These are phyloP conservation scores for Puntigrus tetrazona DNA, from an alignment of 2,113 vertebrate genomes.

Conservation along the genomic window DNA sequence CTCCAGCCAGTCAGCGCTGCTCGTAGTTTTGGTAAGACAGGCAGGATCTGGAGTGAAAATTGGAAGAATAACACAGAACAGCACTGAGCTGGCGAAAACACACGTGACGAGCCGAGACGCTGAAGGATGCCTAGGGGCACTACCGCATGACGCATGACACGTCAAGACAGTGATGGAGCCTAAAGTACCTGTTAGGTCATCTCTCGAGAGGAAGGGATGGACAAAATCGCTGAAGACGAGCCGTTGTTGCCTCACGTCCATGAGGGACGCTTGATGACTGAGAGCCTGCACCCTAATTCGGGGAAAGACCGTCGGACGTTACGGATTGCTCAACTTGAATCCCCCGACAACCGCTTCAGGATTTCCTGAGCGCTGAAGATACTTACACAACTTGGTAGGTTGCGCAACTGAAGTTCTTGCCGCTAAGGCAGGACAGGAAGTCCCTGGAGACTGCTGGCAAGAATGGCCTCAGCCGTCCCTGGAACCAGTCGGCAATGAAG, in stretches of 20 bases:
- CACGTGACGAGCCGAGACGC: neutral
- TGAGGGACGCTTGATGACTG: slow-evolving; percentile 40
- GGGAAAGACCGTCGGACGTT: neutral
- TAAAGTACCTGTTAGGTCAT: slow-evolving; percentile 54
- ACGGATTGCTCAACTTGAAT: neutral
- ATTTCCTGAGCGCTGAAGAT: neutral
- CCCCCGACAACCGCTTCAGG: neutral
- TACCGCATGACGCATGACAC: no score
- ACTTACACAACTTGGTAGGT: slow-evolving; percentile 65
- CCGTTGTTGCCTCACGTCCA: slow-evolving; percentile 42
- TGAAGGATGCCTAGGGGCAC: neutral
- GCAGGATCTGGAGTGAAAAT: slow-evolving; percentile 54
- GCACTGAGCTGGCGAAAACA: neutral
- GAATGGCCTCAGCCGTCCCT: slow-evolving; percentile 52
- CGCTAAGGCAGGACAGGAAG: slow-evolving; percentile 59
- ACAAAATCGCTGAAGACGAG: slow-evolving; percentile 59
- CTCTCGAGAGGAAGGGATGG: slow-evolving; percentile 60
- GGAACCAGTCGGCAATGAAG: slow-evolving; percentile 60
- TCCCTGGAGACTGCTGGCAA: slow-evolving; percentile 52
- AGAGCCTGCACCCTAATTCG: slow-evolving; percentile 57
- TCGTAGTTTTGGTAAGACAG: slow-evolving; percentile 45
- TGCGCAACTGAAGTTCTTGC: slow-evolving; percentile 63
- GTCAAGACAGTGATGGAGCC: neutral
- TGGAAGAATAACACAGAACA: no score
- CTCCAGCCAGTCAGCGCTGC: slow-evolving; percentile 51